Percentiles rank a stretch among this genome's conserved stretches.
phyloP scores from a whole-genome alignment of 2,797 vertebrate genomes.

The Heliangelus exortis region DNA sequence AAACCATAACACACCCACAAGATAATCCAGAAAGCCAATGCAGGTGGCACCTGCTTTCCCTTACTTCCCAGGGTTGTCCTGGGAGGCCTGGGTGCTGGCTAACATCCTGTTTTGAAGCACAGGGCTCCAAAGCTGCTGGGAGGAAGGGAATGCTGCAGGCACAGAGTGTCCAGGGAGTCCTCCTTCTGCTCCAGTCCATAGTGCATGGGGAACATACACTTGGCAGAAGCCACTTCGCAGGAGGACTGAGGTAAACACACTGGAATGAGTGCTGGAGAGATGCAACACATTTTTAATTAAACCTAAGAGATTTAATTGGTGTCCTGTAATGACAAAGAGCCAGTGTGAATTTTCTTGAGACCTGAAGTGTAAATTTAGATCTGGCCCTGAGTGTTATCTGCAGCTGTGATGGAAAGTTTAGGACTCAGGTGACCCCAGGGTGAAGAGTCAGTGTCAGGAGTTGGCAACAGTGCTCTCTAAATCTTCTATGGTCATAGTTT shows the following conservation, averaged over 20 bases:
- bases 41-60: background rate
- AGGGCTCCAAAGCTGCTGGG: background rate
- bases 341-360: background rate
- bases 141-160: background rate
- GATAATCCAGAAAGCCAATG: background rate
- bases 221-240: background rate
- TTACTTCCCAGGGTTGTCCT: background rate
- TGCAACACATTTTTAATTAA: background rate
- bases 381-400: background rate
- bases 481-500: background rate
- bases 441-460: background rate
- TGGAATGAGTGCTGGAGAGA: background rate
- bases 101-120: fast-evolving
- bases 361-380: background rate
- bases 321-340: background rate
- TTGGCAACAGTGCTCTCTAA: background rate
- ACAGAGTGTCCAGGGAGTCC: background rate
- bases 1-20: background rate
- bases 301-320: background rate
- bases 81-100: background rate
- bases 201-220: background rate
- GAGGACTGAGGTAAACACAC: background rate
- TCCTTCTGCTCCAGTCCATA: fast-evolving
- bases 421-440: background rate
- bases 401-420: background rate